These are phyloP conservation scores for Pempheris klunzingeri DNA, from an alignment of 2,797 vertebrate species.

Conservation along the genomic window DNA sequence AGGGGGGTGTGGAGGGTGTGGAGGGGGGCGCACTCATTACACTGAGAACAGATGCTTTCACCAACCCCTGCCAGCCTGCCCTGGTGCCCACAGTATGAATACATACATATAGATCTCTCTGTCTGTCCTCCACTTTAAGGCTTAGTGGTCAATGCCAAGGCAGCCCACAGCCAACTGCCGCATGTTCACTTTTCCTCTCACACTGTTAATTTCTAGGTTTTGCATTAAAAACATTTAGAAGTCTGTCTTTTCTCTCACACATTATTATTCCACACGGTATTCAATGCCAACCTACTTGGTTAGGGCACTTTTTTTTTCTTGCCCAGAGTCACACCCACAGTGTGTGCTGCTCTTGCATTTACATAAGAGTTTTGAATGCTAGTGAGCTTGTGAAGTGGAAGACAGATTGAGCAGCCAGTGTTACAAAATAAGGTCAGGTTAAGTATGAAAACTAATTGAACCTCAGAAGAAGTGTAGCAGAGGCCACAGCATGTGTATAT, in stretches of 20 bases:
- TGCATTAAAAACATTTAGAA: constrained; percentile 38
- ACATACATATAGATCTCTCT: constrained; percentile 61
- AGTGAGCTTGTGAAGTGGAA: constrained; percentile 18
- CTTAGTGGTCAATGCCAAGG: constrained; percentile 37
- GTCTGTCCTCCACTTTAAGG: constrained; percentile 44
- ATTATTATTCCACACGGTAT: constrained; percentile 52
- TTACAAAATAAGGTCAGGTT: constrained; percentile 34
- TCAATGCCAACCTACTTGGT: constrained; percentile 47
- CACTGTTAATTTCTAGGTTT: constrained; percentile 39
- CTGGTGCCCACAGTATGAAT: constrained; percentile 64
- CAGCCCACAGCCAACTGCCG: constrained; percentile 50
- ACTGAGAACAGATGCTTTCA: constrained; percentile 81
- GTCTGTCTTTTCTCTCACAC: constrained; percentile 28
- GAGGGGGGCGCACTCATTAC: constrained; percentile 70
- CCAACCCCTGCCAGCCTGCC: constrained; percentile 72
- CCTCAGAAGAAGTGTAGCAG: background rate
- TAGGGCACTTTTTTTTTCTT: constrained; percentile 14
- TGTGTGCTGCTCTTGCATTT: constrained; percentile 39
- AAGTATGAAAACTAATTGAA: constrained; percentile 33
- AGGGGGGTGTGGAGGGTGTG: constrained; percentile 51
- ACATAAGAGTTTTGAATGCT: constrained; percentile 29
- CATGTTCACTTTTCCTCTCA: constrained; percentile 30
- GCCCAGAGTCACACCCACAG: constrained; percentile 49
- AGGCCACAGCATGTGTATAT: constrained; percentile 3
- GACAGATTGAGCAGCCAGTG: constrained; percentile 8